Evolutionary conservation across 2,797 vertebrate species (phyloP).

Genomic region (Scomberomorus guttatus): DNA sequence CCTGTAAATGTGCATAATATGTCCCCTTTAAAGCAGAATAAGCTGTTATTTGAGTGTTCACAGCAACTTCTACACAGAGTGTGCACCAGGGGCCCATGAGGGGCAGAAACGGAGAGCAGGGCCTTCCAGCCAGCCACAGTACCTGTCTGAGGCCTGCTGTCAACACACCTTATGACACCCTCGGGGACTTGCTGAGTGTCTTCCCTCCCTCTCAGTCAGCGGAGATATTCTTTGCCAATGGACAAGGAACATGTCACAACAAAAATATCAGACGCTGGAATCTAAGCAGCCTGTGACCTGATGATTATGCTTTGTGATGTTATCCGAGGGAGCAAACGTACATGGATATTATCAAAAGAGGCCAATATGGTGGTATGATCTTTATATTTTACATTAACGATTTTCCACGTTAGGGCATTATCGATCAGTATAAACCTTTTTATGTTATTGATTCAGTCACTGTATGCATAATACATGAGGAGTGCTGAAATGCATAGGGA

Average conservation of each 20-base stretch:
- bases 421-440: constrained; percentile 38
- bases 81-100: background rate
- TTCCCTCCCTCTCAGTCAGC: background rate
- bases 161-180: constrained; percentile 36
- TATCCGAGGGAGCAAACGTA: constrained; percentile 9
- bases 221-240: background rate
- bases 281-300: background rate
- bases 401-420: constrained; percentile 24
- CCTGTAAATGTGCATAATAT: too few species aligned
- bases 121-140: background rate
- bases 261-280: constrained; percentile 5
- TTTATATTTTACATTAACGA: constrained; percentile 23
- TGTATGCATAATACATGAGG: constrained; percentile 54
- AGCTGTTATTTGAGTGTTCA: background rate
- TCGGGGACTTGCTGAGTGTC: background rate
- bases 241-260: constrained; percentile 9
- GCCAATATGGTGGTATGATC: constrained; percentile 4
- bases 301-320: background rate
- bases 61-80: background rate
- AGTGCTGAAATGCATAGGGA: constrained; percentile 15
- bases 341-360: constrained; percentile 14
- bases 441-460: constrained; percentile 45
- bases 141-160: constrained; percentile 39
- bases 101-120: background rate
- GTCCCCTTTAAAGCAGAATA: background rate